A percentile compares a stretch with the other conserved stretches of the same genome.
Evolutionary conservation across 2,113 vertebrate species (phyloP).

Genomic region (Labeo rohita): DNA sequence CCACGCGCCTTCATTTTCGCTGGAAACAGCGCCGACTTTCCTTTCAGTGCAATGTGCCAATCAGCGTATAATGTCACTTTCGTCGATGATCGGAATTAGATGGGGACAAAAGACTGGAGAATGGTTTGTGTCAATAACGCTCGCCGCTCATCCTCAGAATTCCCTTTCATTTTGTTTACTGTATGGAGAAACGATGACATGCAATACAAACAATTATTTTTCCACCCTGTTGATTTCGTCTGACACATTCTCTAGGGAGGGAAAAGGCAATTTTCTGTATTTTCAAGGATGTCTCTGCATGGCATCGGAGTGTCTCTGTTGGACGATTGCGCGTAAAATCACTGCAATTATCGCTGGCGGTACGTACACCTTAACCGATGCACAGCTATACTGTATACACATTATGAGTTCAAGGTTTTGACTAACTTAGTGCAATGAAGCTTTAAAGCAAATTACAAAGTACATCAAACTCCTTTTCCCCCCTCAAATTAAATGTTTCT

Average conservation of each 20-base stretch:
- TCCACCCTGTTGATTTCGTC: constrained; percentile 47
- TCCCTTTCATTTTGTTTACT: constrained; percentile 51
- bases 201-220: constrained; percentile 54
- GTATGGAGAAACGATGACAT: constrained; percentile 37
- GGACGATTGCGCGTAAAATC: constrained; percentile 40
- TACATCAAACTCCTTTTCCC: neutral
- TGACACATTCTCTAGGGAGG: constrained; percentile 39
- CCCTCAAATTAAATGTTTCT: neutral
- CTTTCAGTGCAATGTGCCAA: constrained; percentile 58
- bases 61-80: constrained; percentile 53
- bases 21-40: constrained; percentile 57
- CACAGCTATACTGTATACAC: constrained; percentile 8
- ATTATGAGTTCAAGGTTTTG: neutral
- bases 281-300: constrained; percentile 26
- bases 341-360: constrained; percentile 39
- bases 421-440: neutral
- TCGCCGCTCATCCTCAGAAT: constrained; percentile 20
- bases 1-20: constrained; percentile 64
- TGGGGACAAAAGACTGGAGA: constrained; percentile 50
- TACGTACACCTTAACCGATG: neutral
- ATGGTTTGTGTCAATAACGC: constrained; percentile 32
- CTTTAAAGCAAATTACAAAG: constrained; percentile 14
- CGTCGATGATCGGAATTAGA: constrained; percentile 48
- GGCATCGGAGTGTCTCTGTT: constrained; percentile 27
- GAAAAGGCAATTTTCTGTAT: constrained; percentile 39